These are phyloP conservation scores for Rhinella marina DNA, from an alignment of 2,797 vertebrate species.

Conservation along the genomic window DNA sequence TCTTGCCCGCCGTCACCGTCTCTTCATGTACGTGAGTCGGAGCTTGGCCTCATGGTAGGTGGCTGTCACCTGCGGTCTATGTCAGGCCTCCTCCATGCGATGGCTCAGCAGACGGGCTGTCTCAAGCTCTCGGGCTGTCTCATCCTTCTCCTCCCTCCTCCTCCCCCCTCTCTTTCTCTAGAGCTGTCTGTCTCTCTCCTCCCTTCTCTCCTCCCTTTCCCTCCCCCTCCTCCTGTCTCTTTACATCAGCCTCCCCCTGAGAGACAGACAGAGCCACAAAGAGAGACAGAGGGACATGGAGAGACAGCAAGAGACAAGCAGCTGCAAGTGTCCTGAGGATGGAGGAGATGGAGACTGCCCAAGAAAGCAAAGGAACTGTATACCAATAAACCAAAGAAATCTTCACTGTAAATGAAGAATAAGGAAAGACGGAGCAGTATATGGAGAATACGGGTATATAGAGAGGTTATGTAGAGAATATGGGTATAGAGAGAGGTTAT, in stretches of 20 bases:
- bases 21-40: neutral
- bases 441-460: too few species aligned
- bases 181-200: constrained; percentile 50
- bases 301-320: neutral
- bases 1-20: neutral
- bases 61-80: constrained; percentile 11
- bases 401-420: neutral
- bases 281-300: neutral
- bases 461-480: too few species aligned
- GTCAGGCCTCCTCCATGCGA: constrained; percentile 56
- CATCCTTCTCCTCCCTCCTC: constrained; percentile 34
- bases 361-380: neutral
- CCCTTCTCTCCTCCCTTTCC: constrained; percentile 47
- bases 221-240: constrained; percentile 54
- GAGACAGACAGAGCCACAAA: constrained; percentile 17
- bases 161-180: constrained; percentile 43
- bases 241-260: constrained; percentile 57
- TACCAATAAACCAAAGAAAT: too few species aligned
- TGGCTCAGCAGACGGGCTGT: constrained; percentile 54
- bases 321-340: neutral
- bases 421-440: neutral
- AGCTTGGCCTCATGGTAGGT: constrained; percentile 26
- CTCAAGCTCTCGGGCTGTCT: constrained; percentile 53
- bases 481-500: too few species aligned
- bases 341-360: neutral